Evolutionary conservation across 2,797 vertebrate genomes (phyloP).

Genomic region (Uromys caudimaculatus): DNA sequence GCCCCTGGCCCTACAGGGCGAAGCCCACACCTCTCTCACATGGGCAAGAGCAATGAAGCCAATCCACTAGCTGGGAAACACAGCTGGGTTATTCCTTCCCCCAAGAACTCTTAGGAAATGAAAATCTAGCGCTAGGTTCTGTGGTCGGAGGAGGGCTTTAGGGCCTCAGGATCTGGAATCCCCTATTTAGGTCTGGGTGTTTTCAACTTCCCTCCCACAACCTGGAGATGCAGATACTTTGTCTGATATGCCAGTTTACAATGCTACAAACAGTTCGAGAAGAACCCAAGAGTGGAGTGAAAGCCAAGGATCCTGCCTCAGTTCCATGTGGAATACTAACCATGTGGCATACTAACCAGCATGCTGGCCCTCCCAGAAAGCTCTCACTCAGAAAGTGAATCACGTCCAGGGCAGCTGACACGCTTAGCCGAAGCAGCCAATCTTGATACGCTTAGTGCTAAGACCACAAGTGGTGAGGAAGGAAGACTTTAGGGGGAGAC

Average conservation of each 20-base stretch:
- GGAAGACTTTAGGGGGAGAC: not conserved
- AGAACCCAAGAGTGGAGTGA: not conserved
- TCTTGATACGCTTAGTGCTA: not conserved
- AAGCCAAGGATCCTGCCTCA: not conserved
- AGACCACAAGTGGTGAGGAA: not conserved
- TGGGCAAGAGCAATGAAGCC: not conserved
- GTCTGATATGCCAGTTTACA: not conserved
- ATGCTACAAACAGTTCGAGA: fast-evolving
- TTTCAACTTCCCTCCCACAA: not conserved
- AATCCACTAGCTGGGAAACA: not conserved
- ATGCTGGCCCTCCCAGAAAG: not conserved
- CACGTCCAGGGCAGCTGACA: not conserved
- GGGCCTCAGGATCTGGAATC: not conserved
- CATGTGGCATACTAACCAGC: not conserved
- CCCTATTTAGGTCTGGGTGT: not conserved
- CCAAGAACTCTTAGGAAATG: not conserved
- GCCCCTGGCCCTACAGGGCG: not conserved
- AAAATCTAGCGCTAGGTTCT: not conserved
- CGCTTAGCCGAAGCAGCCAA: not conserved
- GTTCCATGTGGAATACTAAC: not conserved
- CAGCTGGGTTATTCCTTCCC: not conserved
- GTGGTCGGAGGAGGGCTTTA: not conserved
- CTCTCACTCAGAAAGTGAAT: not conserved
- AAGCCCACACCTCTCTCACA: not conserved
- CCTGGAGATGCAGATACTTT: not conserved